Evolutionary conservation across 2,888 invertebrate genomes (phyloP).

Genomic region (Scelioninae gen. 1): DNA sequence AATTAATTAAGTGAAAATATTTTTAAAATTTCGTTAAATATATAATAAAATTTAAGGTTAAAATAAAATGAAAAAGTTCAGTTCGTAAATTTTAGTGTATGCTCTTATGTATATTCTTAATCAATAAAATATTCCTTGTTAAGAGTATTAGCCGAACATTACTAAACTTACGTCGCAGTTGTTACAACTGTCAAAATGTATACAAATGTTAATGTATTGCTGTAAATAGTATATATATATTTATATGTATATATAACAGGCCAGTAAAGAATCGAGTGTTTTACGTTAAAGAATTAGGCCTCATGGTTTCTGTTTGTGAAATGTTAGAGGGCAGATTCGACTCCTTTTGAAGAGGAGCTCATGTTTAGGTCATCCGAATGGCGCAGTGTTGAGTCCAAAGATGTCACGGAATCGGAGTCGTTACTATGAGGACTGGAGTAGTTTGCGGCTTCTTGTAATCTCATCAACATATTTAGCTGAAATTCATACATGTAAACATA

Average conservation of each 20-base stretch:
- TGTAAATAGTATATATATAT: conserved; percentile 52
- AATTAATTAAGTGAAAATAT: too few species aligned
- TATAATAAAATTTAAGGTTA: neutral
- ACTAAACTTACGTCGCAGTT: conserved; percentile 45
- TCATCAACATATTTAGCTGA: conserved; percentile 97
- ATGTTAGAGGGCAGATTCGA: conserved; percentile 80
- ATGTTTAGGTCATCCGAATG: conserved; percentile 81
- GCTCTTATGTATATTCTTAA: conserved; percentile 25
- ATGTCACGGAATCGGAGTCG: conserved; percentile 93
- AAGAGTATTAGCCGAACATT: conserved; percentile 58
- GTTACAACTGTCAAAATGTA: conserved; percentile 52
- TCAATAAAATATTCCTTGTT: conserved; percentile 47
- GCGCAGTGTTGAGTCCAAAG: conserved; percentile 88
- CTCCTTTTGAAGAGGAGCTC: conserved; percentile 80
- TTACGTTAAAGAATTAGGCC: conserved; percentile 51
- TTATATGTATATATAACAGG: conserved; percentile 51
- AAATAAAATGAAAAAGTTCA: conserved; percentile 7
- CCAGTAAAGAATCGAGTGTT: conserved; percentile 47
- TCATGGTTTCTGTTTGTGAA: conserved; percentile 45
- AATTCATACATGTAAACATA: too few species aligned
- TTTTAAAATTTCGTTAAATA: neutral
- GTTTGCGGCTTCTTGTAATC: conserved; percentile 97
- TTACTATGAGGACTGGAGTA: conserved; percentile 95
- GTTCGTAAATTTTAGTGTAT: neutral
- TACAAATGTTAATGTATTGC: conserved; percentile 61